Evolutionary conservation across 2,888 invertebrate genomes (phyloP), one percentile per base, ranked within the genome.

Genomic region (Cantharis rufa): DNA sequence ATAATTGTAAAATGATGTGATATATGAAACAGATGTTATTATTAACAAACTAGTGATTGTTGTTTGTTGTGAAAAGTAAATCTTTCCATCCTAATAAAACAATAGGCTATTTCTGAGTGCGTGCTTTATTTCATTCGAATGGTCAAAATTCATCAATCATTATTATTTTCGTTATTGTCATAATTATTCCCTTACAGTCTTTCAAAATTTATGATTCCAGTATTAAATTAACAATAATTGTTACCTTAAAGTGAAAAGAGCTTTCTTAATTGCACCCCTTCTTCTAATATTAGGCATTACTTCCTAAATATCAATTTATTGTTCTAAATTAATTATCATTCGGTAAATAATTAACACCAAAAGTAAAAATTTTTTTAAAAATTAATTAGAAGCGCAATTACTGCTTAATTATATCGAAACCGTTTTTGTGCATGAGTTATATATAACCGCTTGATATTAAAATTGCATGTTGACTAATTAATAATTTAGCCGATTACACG

Each of bases 401-500:
- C 48, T 4, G n/a, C 7, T 13, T 32, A 28, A 32, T 32, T 32
- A 13, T 48, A 48, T n/a, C 48, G 2, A n/a, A 48, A 48, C n/a
- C n/a, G 48, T 48, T n/a, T 48, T 48, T 48, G 48, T 18, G n/a
- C n/a, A 48, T 2, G 7, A 9, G 48, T 48, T n/a, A n/a, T 48
- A n/a, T n/a, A n/a, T n/a, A 48, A 48, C 48, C n/a, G 48, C 7
- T 48, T 48, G 48, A 7, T n/a, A n/a, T n/a, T 13, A n/a, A 48
- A 48, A 48, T 48, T 7, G 48, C 48, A 48, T 48, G 48, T 48
- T n/a, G 5, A 21, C 16, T 66, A 66, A 66, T 73, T 73, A 73
- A 73, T 73, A 73, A 73, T 69, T 73, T 69, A 27, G 15, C 21
- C 69, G 62, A 73, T 69, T 73, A 73, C 73, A 69, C 15, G 64